phyloP scores from a whole-genome alignment of 2,797 vertebrate species.

The Coendou prehensilis region DNA sequence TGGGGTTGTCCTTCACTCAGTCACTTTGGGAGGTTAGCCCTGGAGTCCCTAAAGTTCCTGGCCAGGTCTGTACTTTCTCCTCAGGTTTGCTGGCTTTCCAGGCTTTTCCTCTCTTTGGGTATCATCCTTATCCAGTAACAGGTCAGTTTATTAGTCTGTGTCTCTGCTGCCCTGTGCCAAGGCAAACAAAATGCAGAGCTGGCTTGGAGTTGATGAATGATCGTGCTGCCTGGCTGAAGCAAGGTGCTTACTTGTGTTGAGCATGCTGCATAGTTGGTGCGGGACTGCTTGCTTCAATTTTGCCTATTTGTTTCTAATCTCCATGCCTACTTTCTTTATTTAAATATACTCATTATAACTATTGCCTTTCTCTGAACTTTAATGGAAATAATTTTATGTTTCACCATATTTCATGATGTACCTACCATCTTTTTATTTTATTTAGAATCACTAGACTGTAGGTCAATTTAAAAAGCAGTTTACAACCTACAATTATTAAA shows the following conservation, averaged over 20 bases:
- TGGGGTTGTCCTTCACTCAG: background rate
- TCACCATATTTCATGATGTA: background rate
- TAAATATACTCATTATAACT: slow-evolving; percentile 45
- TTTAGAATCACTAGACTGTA: background rate
- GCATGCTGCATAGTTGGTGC: background rate
- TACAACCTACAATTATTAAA: background rate
- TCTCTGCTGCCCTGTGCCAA: background rate
- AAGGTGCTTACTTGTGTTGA: background rate
- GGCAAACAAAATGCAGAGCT: background rate
- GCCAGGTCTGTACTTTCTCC: background rate
- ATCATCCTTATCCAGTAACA: background rate
- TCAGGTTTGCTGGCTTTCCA: background rate
- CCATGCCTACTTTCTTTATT: background rate
- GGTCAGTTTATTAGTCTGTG: background rate
- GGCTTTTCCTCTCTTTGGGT: background rate
- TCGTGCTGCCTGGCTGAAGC: background rate
- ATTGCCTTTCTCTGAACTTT: background rate
- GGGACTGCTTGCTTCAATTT: background rate
- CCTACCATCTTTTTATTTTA: background rate
- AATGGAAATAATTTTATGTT: slow-evolving; percentile 2
- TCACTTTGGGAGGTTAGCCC: background rate
- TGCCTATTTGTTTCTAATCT: slow-evolving; percentile 7
- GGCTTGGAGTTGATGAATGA: background rate
- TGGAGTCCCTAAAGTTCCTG: background rate
- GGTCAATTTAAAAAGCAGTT: slow-evolving; percentile 21